phyloP scores from a whole-genome alignment of 2,797 vertebrate genomes.

The Leptodactylus fallax region DNA sequence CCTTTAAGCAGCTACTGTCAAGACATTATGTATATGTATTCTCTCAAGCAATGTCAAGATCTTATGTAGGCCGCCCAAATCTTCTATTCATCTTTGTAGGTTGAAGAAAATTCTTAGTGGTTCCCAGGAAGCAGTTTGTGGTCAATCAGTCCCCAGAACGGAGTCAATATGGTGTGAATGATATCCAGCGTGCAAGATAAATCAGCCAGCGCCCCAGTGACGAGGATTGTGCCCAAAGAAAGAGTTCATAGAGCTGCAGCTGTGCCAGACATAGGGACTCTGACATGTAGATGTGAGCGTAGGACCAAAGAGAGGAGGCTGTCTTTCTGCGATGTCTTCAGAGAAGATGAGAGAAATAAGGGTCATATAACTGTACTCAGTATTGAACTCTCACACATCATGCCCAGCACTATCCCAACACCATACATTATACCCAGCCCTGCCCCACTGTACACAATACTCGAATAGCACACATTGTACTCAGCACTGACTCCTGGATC shows the following conservation, averaged over 20 bases:
- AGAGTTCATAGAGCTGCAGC: slow-evolving; percentile 83
- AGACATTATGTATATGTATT: too few species aligned
- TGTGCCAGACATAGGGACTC: slow-evolving; percentile 84
- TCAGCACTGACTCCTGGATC: background rate
- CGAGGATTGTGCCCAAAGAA: slow-evolving; percentile 81
- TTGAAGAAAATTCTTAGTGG: background rate
- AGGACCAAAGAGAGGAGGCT: slow-evolving; percentile 76
- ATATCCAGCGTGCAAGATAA: slow-evolving; percentile 74
- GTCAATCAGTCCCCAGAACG: background rate
- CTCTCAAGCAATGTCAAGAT: background rate
- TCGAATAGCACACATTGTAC: background rate
- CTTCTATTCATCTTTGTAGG: too few species aligned
- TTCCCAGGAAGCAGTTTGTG: background rate
- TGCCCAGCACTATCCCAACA: background rate
- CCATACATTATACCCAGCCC: background rate
- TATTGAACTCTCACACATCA: too few species aligned
- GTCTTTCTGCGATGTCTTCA: slow-evolving; percentile 86
- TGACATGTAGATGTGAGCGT: slow-evolving; percentile 79
- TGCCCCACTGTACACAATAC: background rate
- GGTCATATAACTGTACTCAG: too few species aligned
- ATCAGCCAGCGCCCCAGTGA: slow-evolving; percentile 76
- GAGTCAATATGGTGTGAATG: slow-evolving; percentile 64
- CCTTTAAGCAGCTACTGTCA: too few species aligned
- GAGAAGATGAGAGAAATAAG: slow-evolving; percentile 31
- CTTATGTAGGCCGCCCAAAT: background rate